These are phyloP conservation scores for Sinocyclocheilus anophthalmus DNA, from an alignment of 2,113 vertebrate genomes.

Conservation along the genomic window DNA sequence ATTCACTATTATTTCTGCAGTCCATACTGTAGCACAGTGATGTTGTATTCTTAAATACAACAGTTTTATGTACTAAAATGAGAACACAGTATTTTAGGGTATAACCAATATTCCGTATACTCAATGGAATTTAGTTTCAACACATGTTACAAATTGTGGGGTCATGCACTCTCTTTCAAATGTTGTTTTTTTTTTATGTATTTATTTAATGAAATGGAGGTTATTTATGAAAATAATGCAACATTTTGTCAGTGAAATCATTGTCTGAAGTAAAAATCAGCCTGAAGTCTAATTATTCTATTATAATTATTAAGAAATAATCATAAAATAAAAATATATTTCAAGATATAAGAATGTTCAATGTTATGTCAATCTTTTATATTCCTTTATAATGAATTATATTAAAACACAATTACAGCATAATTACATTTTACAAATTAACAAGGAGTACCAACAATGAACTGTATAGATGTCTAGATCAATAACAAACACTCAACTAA, in stretches of 20 bases:
- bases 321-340: not conserved
- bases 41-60: not conserved
- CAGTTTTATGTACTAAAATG: not conserved
- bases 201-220: not conserved
- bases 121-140: not conserved
- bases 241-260: not conserved
- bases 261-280: not conserved
- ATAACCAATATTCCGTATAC: not conserved
- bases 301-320: not conserved
- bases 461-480: not conserved
- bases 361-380: not conserved
- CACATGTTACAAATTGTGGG: not conserved
- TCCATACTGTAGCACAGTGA: not conserved
- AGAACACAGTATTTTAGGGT: not conserved
- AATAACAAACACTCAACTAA: constrained; percentile 6
- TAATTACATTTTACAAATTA: no score
- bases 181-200: no score
- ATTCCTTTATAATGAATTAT: not conserved
- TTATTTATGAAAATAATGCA: not conserved
- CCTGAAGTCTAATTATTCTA: not conserved
- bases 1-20: constrained; percentile 5
- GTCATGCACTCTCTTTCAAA: not conserved
- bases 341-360: not conserved
- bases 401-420: not conserved
- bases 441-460: no score